phyloP scores from a whole-genome alignment of 2,797 vertebrate species.

The Stomatorhinus walkeri region DNA sequence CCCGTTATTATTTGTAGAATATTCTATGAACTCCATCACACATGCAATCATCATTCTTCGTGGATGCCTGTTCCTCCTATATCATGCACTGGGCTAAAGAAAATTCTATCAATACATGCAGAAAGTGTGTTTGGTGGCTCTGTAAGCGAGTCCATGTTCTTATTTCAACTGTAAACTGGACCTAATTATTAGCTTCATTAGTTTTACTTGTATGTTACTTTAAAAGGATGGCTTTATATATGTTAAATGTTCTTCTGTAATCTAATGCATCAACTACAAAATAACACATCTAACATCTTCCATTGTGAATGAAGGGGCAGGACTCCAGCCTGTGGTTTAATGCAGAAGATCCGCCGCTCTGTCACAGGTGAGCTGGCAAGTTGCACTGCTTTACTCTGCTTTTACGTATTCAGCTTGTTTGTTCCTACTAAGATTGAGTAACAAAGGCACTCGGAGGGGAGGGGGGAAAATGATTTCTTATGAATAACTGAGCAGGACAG shows the following conservation, averaged over 20 bases:
- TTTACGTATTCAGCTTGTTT: background rate
- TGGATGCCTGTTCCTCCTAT: background rate
- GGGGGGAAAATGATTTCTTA: background rate
- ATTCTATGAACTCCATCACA: background rate
- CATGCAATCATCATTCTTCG: background rate
- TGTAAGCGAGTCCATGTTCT: background rate
- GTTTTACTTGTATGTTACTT: background rate
- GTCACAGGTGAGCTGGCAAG: conserved; percentile 53
- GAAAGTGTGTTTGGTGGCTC: background rate
- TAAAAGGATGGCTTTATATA: background rate
- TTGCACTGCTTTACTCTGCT: background rate
- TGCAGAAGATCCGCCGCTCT: conserved; percentile 54
- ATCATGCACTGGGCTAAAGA: background rate
- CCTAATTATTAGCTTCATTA: background rate
- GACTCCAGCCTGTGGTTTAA: conserved; percentile 44
- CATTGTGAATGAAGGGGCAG: conserved; percentile 43
- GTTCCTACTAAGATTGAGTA: background rate
- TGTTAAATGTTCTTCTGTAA: background rate
- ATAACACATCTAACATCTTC: conserved; percentile 2
- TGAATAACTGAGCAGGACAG: background rate
- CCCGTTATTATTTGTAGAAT: background rate
- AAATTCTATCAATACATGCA: background rate
- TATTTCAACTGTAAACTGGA: background rate
- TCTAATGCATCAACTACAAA: background rate
- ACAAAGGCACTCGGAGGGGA: background rate